Evolutionary conservation across 2,797 vertebrate genomes (phyloP), one percentile per base, ranked within the genome.

Genomic region (Protonibea diacanthus): DNA sequence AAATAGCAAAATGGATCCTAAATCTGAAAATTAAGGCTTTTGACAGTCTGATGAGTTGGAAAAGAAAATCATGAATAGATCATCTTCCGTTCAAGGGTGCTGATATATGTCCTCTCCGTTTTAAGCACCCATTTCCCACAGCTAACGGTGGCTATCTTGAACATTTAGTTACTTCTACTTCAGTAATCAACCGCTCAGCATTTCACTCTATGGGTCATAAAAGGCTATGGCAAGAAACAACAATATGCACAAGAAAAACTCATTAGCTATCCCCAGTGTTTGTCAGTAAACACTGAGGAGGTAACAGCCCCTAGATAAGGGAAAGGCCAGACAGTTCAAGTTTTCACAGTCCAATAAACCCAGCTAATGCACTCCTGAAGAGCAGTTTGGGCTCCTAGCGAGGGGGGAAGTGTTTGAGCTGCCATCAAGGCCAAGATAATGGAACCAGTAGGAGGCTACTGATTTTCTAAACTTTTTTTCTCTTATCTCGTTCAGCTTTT

Each of bases 201-300:
- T 74, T 38, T 84, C 62, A 66, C 81, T 85, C 73, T 40, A 52
- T 71, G 10, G 42, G 63, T 86, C 69, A 86, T 94, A 95, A 96
- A 95, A 94, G 82, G 89, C 89, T 92, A 92, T 83, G 91, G 85
- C 76, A 89, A 90, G 90, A 92, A 92, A 92, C 90, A 92, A 89
- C 87, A 89, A 75, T 66, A 80, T 85, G 86, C 78, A 58, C 87
- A 90, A 89, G 88, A 89, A 89, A 89, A 94, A 91, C 76, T 92
- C 90, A 93, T 93, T 87, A 82, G 68, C 77, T 64, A 33, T 85
- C 82, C 78, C 62, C 89, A 80, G 64, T 82, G 78, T 92, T 90
- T 91, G 86, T 61, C 60, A 87, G 90, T 81, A 94, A 94, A 95
- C 89, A 92, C 27, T 9, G 75, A 79, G 73, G 86, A 87, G 76